phyloP scores from a whole-genome alignment of 2,113 vertebrate species.

The Microcebus murinus region DNA sequence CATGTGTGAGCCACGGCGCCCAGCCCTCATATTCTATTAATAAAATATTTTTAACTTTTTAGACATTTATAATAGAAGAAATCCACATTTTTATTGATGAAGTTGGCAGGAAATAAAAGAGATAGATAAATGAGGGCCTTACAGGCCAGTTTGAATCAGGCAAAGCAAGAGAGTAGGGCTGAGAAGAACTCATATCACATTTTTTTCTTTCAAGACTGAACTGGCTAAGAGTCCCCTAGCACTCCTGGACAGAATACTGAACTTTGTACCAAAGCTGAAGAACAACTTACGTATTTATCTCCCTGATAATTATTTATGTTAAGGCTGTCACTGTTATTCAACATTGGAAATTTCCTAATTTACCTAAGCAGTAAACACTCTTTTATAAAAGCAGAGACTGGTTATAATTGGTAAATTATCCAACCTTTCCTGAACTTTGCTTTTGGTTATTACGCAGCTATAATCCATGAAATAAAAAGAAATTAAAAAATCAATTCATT shows the following conservation, averaged over 20 bases:
- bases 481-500: not conserved
- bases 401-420: not conserved
- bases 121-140: not conserved
- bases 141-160: not conserved
- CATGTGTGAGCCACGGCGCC: too few relatives aligned
- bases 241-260: not conserved
- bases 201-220: not conserved
- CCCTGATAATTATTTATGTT: not conserved
- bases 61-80: not conserved
- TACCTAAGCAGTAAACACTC: not conserved
- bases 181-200: not conserved
- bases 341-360: not conserved
- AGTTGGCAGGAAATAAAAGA: slow-evolving; percentile 28
- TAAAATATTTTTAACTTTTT: slow-evolving; percentile 20
- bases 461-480: not conserved
- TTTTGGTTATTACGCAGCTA: not conserved
- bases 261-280: slow-evolving; percentile 14
- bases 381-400: slow-evolving; percentile 17
- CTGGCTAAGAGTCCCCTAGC: not conserved
- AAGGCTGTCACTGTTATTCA: not conserved
- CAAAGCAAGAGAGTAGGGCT: not conserved
- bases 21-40: not conserved
- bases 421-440: not conserved
- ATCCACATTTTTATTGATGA: not conserved
- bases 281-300: not conserved